Percentiles rank a stretch among this genome's conserved stretches.
Conservation (phyloP, 2,797 vertebrate species). For the Tokudaia muenninki region DNA sequence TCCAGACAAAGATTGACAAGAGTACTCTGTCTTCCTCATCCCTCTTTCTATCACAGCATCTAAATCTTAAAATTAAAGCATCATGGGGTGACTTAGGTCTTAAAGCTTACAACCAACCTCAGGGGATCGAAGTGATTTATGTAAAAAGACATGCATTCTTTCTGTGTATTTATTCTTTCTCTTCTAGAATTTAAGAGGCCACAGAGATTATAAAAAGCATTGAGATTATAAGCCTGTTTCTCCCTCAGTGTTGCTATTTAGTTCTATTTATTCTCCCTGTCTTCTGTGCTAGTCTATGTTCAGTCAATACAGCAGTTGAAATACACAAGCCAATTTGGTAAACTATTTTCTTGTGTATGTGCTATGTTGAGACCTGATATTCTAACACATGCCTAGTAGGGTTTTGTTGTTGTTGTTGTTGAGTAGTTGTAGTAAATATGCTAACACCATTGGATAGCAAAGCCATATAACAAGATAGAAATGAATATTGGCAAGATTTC, state of each 20-base stretch:
- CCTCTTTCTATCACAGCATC: neutral
- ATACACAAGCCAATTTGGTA: neutral
- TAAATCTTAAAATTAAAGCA: constrained; percentile 23
- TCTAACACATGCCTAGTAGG: neutral
- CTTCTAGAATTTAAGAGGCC: constrained; percentile 1
- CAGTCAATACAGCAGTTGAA: neutral
- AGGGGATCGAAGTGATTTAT: constrained; percentile 21
- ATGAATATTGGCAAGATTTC: neutral
- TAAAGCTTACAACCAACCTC: constrained; percentile 11
- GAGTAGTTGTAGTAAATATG: neutral
- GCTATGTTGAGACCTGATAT: neutral
- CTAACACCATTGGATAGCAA: neutral
- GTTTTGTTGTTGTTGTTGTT: neutral
- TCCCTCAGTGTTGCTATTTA: constrained; percentile 37
- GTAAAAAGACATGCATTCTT: neutral
- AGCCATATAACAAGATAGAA: constrained; percentile 18
- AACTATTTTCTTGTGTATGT: neutral
- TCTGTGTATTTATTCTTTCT: constrained; percentile 6
- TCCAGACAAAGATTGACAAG: constrained; percentile 26
- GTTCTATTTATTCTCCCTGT: constrained; percentile 63
- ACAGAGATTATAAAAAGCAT: neutral
- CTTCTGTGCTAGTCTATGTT: neutral
- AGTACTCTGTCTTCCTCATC: neutral
- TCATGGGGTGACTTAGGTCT: neutral
- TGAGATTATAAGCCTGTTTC: constrained; percentile 26